A percentile compares a stretch with the other conserved stretches of the same genome.
Evolutionary conservation across 2,797 vertebrate species (phyloP).

Genomic region (Artibeus lituratus): DNA sequence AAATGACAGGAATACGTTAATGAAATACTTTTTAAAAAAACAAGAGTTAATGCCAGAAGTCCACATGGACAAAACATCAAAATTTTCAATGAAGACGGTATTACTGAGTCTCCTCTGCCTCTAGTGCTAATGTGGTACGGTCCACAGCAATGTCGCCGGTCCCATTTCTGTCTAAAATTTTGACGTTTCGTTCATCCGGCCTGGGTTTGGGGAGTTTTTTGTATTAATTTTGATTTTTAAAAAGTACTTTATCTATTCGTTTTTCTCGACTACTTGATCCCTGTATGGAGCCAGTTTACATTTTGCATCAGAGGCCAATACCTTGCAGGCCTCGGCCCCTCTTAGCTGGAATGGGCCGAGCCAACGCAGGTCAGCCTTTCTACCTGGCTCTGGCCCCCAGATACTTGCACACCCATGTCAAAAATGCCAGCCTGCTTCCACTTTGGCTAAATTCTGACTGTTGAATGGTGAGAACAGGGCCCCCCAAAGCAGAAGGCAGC

Average conservation of each 20-base stretch:
- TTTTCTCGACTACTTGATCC: background rate
- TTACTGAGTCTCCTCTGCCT: background rate
- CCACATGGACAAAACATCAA: background rate
- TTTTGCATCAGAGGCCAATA: background rate
- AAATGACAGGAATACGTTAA: background rate
- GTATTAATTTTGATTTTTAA: background rate
- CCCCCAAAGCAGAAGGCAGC: background rate
- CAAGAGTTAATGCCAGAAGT: background rate
- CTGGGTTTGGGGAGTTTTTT: background rate
- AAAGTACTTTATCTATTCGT: background rate
- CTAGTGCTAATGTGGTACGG: background rate
- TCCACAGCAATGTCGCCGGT: no score
- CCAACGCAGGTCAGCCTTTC: background rate
- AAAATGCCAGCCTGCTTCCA: background rate
- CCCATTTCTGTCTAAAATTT: background rate
- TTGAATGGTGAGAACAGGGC: background rate
- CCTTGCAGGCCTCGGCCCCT: background rate
- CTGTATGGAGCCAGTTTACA: background rate
- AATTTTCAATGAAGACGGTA: background rate
- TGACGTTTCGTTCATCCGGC: background rate
- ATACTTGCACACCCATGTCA: background rate
- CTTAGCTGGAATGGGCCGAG: background rate
- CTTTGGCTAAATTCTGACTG: background rate
- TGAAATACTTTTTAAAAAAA: background rate
- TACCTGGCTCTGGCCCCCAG: background rate